Conservation (phyloP, 2,888 invertebrate genomes). For the Sphaerophoria rueppellii region DNA sequence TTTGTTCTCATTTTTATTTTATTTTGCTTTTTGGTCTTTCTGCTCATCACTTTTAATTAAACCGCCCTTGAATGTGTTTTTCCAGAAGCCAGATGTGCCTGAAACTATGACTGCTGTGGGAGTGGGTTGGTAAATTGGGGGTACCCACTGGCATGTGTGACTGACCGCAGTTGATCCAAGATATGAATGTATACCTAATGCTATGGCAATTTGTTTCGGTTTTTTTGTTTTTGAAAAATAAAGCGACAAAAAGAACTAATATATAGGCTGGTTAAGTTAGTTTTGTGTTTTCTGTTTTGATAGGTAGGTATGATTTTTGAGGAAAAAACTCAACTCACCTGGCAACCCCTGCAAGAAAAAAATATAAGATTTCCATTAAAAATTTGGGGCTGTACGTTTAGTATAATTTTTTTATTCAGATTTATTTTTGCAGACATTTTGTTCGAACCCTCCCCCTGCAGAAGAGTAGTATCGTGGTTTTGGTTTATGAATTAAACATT, state of each 20-base stretch:
- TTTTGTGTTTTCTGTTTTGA: too few species aligned
- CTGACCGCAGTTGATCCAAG: constrained; percentile 64
- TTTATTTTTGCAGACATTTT: constrained; percentile 35
- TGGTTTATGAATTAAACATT: constrained; percentile 68
- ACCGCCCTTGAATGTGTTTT: constrained; percentile 57
- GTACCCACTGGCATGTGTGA: constrained; percentile 29
- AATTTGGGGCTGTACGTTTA: constrained; percentile 40
- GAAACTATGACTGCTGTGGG: neutral
- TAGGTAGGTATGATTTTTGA: too few species aligned
- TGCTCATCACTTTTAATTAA: constrained; percentile 46
- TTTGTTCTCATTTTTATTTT: neutral
- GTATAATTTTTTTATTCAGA: constrained; percentile 35
- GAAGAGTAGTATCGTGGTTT: constrained; percentile 41
- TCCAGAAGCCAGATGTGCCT: constrained; percentile 51
- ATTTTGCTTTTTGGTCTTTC: neutral
- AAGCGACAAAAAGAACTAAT: neutral
- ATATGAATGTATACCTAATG: too few species aligned
- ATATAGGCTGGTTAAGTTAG: too few species aligned
- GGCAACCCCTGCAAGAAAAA: neutral
- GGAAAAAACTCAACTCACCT: too few species aligned
- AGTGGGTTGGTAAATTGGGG: neutral
- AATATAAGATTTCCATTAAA: constrained; percentile 18
- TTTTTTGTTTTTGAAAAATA: constrained; percentile 20
- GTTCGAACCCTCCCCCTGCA: constrained; percentile 19
- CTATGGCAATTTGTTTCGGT: neutral